Evolutionary conservation across 2,113 vertebrate species (phyloP).

Genomic region (Gasterosteus nipponicus): DNA sequence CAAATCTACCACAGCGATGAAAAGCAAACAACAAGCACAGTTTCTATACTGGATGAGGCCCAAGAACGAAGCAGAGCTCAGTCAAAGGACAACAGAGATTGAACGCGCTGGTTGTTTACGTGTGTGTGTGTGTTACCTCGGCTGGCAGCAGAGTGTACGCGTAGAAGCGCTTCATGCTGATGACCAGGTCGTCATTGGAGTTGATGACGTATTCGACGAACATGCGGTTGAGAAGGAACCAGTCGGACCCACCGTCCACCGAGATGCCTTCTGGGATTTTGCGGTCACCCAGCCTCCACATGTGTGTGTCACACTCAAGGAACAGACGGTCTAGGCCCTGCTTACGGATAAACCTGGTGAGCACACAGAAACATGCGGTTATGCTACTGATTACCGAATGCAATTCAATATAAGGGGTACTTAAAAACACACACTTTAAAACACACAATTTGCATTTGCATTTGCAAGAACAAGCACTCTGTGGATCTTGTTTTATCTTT

Average conservation of each 20-base stretch:
- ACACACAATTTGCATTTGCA: background rate
- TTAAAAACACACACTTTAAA: background rate
- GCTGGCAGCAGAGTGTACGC: constrained; percentile 95
- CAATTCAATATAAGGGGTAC: background rate
- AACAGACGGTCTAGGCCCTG: constrained; percentile 97
- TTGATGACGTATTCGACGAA: constrained; percentile 96
- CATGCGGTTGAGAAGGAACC: constrained; percentile 95
- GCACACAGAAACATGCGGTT: background rate
- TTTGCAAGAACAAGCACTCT: constrained; percentile 9
- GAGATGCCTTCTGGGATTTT: constrained; percentile 95
- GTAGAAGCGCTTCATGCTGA: constrained; percentile 97
- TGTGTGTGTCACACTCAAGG: constrained; percentile 96
- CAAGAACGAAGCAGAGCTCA: constrained; percentile 27
- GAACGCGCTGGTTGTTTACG: background rate
- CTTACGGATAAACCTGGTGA: constrained; percentile 92
- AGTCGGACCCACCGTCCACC: constrained; percentile 95
- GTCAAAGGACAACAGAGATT: constrained; percentile 29
- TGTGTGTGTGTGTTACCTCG: constrained; percentile 82
- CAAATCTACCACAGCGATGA: constrained; percentile 5
- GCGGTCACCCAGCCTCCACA: constrained; percentile 97
- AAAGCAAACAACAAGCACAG: background rate
- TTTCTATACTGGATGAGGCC: constrained; percentile 20
- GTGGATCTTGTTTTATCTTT: background rate
- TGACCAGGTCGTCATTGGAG: constrained; percentile 91
- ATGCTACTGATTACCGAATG: background rate